Conservation (phyloP, 2,113 vertebrate species). For the Candoia aspera region DNA sequence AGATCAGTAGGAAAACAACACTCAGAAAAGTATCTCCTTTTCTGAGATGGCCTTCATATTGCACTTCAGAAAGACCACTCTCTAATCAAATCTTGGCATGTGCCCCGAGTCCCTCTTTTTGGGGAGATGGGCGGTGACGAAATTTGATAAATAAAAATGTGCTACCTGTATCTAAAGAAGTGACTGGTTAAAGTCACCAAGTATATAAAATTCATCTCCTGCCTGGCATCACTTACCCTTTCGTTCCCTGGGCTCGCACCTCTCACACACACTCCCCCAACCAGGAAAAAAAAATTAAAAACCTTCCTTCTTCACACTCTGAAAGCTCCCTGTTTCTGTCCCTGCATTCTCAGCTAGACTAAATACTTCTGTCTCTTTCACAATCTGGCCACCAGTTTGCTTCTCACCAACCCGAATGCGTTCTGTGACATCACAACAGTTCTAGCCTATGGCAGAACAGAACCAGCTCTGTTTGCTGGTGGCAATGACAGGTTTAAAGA, state of each 20-base stretch:
- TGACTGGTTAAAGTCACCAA: background rate
- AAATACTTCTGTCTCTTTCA: too few relatives aligned
- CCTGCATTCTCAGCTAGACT: too few relatives aligned
- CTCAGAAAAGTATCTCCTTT: too few relatives aligned
- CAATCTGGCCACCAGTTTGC: background rate
- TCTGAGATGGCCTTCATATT: too few relatives aligned
- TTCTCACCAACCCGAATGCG: background rate
- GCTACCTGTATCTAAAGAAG: background rate
- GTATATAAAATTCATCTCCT: background rate
- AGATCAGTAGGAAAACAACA: too few relatives aligned
- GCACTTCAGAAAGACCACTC: too few relatives aligned
- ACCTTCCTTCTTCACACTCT: background rate
- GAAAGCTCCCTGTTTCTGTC: background rate
- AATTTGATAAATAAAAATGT: too few relatives aligned
- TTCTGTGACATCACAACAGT: background rate
- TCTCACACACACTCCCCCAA: background rate
- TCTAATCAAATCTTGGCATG: background rate
- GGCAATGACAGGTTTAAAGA: background rate
- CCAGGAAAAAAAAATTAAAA: too few relatives aligned
- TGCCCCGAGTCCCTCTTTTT: too few relatives aligned
- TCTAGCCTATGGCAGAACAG: background rate
- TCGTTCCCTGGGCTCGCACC: background rate
- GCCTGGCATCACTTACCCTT: background rate
- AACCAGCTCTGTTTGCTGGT: background rate
- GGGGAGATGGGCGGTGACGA: too few relatives aligned